Evolutionary conservation across 2,797 vertebrate genomes (phyloP), one percentile per base, ranked within the genome.

Genomic region (Prunella strophiata): DNA sequence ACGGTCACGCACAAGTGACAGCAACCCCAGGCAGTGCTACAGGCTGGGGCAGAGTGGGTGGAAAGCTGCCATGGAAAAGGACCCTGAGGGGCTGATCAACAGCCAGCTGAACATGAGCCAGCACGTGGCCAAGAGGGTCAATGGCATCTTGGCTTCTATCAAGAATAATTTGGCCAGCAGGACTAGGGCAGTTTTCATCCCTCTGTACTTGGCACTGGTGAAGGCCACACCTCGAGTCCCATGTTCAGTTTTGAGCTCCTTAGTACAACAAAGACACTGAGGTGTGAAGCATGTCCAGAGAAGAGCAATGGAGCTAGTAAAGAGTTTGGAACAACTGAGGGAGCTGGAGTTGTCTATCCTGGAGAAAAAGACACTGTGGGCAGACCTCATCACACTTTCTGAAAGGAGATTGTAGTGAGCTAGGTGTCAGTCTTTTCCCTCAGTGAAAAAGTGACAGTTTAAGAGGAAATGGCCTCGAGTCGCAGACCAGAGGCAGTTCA

Each of bases 1-100:
- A 2, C 1, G 0, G 63, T 34, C 63, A 47, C 4, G 7, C 30
- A 19, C 16, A 36, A 9, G 34, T 9, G 34, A 18, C 23, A 17
- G 17, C 57, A 36, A 36, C 21, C 21, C 16, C 21, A 26, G 13
- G 40, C 11, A 45, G 40, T 32, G 51, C 38, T 30, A 15, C 48
- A 65, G 40, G 32, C 40, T 65, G 26, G 32, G 10, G 3, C 16
- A 36, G 50, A 36, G 32, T 36, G 26, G 8, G 6, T 54, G 40
- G 40, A 65, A 78, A 45, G 13, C 16, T 78, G 16, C 32, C 32
- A 19, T 1, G 2, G 55, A 48, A 38, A 48, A 59, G 16, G 21
- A 48, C 27, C 21, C 32, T 8, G 12, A 4, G 2, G 5, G 4
- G 12, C 32, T 54, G 40, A 54, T 25, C 26, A 29, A 30, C 6